Base-by-base conservation (phyloP, 2,888 invertebrate species). In the Microchrysa polita region DNA sequence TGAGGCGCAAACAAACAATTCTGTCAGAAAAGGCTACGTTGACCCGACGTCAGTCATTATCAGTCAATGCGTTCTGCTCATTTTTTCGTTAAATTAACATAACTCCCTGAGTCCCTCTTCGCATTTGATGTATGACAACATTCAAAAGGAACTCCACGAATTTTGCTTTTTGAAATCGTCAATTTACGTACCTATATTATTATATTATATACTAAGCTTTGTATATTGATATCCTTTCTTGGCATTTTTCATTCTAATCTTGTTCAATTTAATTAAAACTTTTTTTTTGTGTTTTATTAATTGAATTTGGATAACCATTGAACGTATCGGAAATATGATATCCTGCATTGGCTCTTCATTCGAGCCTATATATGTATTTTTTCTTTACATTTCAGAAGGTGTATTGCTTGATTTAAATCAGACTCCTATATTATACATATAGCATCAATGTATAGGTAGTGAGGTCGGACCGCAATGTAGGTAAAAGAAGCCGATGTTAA, bases 281-380 rank as follows among this genome's bases (percentile, higher is more conserved):
- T 55, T 34, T 34, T 69, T 57, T 44, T 40, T 4, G 22, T 5
- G 34, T 34, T 40, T 34, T 42, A 69, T 69, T 53, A 67, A 67
- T 67, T 67, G 67, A 52, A 67, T 67, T 67, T 16, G 27, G 69
- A 69, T 69, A 69, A 40, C 52, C 69, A 42, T 42, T 40, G 42
- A 20, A 48, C 12, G 20, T 14, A 40, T 40, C 69, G 18, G 57
- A 69, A 69, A 69, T 69, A 69, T 69, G 57, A 69, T 69, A 55
- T 34, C 20, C 9, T 20, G 16, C 22, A 18, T 16, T 22, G 48
- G n/a, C 20, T 65, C 61, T 48, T 20, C 7, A 40, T 69, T 40
- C 55, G 23, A 57, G 20, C 14, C 57, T 44, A 57, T 57, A 57
- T 55, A 67, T 67, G n/a, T n/a, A 55, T 67, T 55, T 52, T 40